Evolutionary conservation across 1,140 invertebrate species (phyloP), one percentile per base, ranked within the genome.

Genomic region (Sminthurides bifidus): DNA sequence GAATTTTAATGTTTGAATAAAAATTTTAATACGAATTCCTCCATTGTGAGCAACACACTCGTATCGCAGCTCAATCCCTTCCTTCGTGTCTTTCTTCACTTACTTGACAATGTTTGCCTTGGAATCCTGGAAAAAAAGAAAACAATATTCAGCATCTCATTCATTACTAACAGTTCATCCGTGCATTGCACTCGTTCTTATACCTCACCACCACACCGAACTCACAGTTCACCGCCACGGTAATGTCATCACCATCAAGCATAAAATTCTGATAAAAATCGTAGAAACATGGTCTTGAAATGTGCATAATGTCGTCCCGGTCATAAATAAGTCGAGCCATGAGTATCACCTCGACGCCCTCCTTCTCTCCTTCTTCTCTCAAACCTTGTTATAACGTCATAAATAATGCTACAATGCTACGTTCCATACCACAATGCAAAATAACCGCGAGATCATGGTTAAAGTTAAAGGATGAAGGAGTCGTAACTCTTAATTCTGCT

Each of bases 81-180:
- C n/a, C n/a, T n/a, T n/a, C n/a, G n/a, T n/a, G n/a, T n/a, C n/a
- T n/a, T n/a, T n/a, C n/a, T n/a, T n/a, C n/a, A 49, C 10, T 49
- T 49, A 49, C 49, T 19, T 92, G 85, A 72, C 88, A 92, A 67
- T 89, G 81, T 58, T 81, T 80, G 17, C 88, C 88, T 35, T 79
- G 78, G 68, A 87, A 92, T 53, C 89, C 89, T 91, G 76, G 0
- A 76, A 71, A 58, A 67, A 58, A 61, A 66, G 67, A 61, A 67
- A 54, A 56, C 3, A 3, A 56, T 29, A 48, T 12, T 8, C 8
- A 29, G n/a, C 10, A 10, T 40, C 33, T 44, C 8, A 21, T 52
- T 52, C 8, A 48, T 26, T 30, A 49, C 31, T 23, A 33, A 49
- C 10, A 35, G 26, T 21, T 15, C 14, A 29, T 44, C 21, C n/a